Conservation (phyloP, 2,888 invertebrate genomes). For the Craniophora ligustri region DNA sequence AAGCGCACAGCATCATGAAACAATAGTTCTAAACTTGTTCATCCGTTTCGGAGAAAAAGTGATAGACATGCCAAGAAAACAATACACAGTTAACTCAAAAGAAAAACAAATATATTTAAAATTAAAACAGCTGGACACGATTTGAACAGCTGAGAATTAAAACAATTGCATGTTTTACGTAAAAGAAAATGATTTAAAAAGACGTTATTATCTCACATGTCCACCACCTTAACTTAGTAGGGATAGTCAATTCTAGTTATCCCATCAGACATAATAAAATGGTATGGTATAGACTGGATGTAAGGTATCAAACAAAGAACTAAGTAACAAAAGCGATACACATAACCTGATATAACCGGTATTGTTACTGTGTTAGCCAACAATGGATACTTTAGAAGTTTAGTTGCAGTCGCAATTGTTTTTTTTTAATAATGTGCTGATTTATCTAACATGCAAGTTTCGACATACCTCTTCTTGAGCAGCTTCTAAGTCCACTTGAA, state of each 20-base stretch:
- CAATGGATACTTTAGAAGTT: no score
- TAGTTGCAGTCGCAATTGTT: no score
- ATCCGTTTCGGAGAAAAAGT: constrained; percentile 15
- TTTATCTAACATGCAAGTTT: neutral
- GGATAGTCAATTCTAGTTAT: neutral
- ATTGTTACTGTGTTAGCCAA: no score
- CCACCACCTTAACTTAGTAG: neutral
- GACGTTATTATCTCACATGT: neutral
- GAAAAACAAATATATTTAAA: neutral
- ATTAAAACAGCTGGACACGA: neutral
- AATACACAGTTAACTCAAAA: neutral
- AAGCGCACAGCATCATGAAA: constrained; percentile 13
- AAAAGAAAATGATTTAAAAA: neutral
- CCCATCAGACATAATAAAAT: no score
- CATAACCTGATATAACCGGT: neutral
- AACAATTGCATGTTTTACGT: neutral
- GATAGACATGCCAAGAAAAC: constrained; percentile 22
- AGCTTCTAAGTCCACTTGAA: constrained; percentile 90
- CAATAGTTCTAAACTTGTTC: constrained; percentile 9
- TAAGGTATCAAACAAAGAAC: no score
- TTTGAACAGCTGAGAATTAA: neutral
- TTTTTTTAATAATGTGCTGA: no score
- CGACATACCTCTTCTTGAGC: constrained; percentile 90
- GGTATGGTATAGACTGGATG: no score
- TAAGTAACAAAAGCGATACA: no score